Evolutionary conservation across 2,888 invertebrate species (phyloP).

Genomic region (Gnatocerus cornutus): DNA sequence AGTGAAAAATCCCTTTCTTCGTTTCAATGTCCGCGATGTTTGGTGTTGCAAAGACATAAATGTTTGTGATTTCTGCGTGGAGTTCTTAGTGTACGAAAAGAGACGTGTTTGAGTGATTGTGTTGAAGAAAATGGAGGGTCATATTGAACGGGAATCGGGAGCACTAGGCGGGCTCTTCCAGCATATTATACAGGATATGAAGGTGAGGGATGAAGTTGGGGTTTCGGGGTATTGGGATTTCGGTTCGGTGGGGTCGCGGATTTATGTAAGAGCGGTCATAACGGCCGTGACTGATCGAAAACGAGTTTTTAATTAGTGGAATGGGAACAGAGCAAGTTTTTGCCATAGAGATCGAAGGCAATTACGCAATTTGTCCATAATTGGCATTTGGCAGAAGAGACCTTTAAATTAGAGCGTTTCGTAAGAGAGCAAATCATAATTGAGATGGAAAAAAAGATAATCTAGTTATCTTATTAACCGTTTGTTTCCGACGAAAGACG

Average conservation of each 20-base stretch:
- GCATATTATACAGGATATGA: conserved; percentile 96
- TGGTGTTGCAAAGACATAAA: conserved; percentile 22
- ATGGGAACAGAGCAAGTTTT: conserved; percentile 23
- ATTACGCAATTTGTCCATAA: conserved; percentile 18
- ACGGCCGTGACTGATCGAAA: conserved; percentile 11
- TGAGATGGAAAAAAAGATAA: no score
- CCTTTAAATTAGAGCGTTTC: conserved; percentile 7
- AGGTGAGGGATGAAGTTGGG: conserved; percentile 78
- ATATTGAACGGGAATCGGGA: conserved; percentile 86
- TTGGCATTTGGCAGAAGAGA: not conserved
- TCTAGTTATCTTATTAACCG: no score
- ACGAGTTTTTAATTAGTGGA: conserved; percentile 14
- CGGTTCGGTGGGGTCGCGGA: not conserved
- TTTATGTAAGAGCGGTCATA: conserved; percentile 6
- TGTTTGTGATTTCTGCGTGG: conserved; percentile 19
- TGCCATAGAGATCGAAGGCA: conserved; percentile 6
- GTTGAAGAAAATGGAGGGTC: conserved; percentile 77
- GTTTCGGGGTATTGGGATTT: conserved; percentile 3
- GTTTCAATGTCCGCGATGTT: conserved; percentile 25
- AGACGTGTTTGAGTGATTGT: conserved; percentile 32
- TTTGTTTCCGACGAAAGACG: no score
- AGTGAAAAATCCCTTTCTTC: conserved; percentile 24
- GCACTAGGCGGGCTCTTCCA: conserved; percentile 95
- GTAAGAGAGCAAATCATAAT: not conserved
- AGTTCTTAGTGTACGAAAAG: conserved; percentile 20